phyloP scores from a whole-genome alignment of 2,797 vertebrate species.

The Tachyglossus aculeatus region DNA sequence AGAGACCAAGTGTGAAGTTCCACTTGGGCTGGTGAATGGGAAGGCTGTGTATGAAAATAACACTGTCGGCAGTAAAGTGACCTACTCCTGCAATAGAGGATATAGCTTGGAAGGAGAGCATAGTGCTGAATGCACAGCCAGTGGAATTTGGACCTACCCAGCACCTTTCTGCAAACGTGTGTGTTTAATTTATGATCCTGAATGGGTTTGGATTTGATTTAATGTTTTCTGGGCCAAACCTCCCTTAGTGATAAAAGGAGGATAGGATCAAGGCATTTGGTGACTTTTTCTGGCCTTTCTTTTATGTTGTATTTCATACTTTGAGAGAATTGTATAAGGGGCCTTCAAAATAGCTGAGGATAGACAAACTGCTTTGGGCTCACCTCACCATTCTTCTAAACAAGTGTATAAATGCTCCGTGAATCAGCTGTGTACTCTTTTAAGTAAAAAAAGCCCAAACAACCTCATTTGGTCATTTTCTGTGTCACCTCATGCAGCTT shows the following conservation, averaged over 20 bases:
- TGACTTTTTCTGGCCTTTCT: background rate
- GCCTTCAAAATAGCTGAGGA: too few relatives aligned
- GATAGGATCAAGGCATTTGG: background rate
- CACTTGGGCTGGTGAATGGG: slow-evolving; percentile 79
- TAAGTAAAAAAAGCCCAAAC: background rate
- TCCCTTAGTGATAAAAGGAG: background rate
- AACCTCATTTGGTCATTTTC: background rate
- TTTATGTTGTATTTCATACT: too few relatives aligned
- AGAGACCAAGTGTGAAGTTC: slow-evolving; percentile 80
- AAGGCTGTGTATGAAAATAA: slow-evolving; percentile 80
- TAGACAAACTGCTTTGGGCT: too few relatives aligned
- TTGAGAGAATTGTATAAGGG: too few relatives aligned
- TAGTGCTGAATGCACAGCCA: slow-evolving; percentile 80
- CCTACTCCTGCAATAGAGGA: slow-evolving; percentile 86
- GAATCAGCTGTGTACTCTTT: background rate
- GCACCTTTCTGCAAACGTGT: slow-evolving; percentile 90
- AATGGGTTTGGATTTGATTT: slow-evolving; percentile 4
- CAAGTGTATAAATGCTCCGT: too few relatives aligned
- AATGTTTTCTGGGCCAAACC: background rate
- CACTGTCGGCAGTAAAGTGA: slow-evolving; percentile 77
- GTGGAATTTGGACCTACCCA: slow-evolving; percentile 85
- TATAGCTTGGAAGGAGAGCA: slow-evolving; percentile 85
- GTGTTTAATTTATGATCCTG: slow-evolving; percentile 68
- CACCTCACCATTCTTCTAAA: too few relatives aligned
- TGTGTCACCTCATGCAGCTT: background rate